These are phyloP conservation scores for Anguilla pacifica DNA, from an alignment of 2,797 vertebrate species.

Conservation along the genomic window DNA sequence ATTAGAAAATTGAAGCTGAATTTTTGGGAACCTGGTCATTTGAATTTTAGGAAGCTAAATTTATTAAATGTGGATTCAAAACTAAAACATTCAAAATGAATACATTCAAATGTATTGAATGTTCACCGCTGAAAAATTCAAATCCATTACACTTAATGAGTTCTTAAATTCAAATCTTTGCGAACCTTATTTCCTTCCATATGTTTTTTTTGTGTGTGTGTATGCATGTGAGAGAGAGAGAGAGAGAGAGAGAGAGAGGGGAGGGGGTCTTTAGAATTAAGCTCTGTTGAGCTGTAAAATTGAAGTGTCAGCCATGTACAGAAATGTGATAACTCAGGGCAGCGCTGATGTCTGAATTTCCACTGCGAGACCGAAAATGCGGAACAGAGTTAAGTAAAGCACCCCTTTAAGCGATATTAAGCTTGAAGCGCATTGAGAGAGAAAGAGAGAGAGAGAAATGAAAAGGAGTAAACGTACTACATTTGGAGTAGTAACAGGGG, in stretches of 20 bases:
- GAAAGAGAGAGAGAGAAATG: background rate
- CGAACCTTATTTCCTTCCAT: no score
- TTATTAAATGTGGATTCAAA: no score
- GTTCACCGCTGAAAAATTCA: no score
- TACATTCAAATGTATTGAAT: no score
- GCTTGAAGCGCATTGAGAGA: slow-evolving; percentile 14
- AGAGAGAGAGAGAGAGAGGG: slow-evolving; percentile 2
- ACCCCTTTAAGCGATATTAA: slow-evolving; percentile 44
- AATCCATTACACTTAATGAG: no score
- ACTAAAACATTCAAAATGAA: no score
- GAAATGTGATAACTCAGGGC: slow-evolving; percentile 60
- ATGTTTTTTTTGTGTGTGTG: background rate
- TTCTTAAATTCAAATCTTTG: no score
- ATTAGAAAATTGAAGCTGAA: no score
- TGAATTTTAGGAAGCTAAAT: no score
- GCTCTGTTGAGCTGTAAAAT: slow-evolving; percentile 69
- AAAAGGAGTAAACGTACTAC: slow-evolving; percentile 19
- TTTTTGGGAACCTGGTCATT: no score
- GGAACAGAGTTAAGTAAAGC: slow-evolving; percentile 46
- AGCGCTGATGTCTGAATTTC: slow-evolving; percentile 63
- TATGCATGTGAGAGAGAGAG: background rate
- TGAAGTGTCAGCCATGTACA: slow-evolving; percentile 63
- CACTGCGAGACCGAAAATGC: slow-evolving; percentile 41
- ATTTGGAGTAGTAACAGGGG: slow-evolving; percentile 11
- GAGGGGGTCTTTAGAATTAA: slow-evolving; percentile 54